Evolutionary conservation across 2,797 vertebrate species (phyloP).

Genomic region (Rachycentron canadum): DNA sequence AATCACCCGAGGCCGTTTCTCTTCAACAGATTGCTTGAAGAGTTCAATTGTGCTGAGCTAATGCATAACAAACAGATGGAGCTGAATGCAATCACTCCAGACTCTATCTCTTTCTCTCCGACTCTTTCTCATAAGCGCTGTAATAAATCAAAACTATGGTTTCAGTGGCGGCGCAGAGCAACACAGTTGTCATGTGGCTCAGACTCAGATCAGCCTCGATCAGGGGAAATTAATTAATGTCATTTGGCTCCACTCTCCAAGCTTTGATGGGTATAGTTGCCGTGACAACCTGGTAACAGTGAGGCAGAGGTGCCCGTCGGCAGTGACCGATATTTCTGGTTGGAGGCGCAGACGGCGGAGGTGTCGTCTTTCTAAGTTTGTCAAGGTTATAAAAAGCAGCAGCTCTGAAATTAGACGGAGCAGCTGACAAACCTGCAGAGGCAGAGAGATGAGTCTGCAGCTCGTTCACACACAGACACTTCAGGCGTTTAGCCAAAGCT

Average conservation of each 20-base stretch:
- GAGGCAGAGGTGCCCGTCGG: slow-evolving; percentile 21
- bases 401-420: slow-evolving; percentile 42
- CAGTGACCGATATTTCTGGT: slow-evolving; percentile 4
- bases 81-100: slow-evolving; percentile 50
- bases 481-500: neutral
- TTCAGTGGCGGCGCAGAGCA: slow-evolving; percentile 23
- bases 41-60: slow-evolving; percentile 63
- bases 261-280: slow-evolving; percentile 40
- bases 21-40: slow-evolving; percentile 56
- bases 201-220: neutral
- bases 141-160: slow-evolving; percentile 59
- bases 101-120: slow-evolving; percentile 11
- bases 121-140: slow-evolving; percentile 20
- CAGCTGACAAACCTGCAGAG: slow-evolving; percentile 45
- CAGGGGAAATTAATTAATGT: slow-evolving; percentile 32
- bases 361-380: slow-evolving; percentile 43
- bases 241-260: slow-evolving; percentile 15
- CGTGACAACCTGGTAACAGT: slow-evolving; percentile 44
- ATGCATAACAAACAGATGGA: slow-evolving; percentile 72
- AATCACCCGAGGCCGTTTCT: slow-evolving; percentile 52
- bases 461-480: neutral
- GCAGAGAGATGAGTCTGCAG: slow-evolving; percentile 18
- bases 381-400: slow-evolving; percentile 51
- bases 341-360: slow-evolving; percentile 3
- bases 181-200: slow-evolving; percentile 9